Evolutionary conservation across 2,888 invertebrate species (phyloP).

Genomic region (Andrena marginata): DNA sequence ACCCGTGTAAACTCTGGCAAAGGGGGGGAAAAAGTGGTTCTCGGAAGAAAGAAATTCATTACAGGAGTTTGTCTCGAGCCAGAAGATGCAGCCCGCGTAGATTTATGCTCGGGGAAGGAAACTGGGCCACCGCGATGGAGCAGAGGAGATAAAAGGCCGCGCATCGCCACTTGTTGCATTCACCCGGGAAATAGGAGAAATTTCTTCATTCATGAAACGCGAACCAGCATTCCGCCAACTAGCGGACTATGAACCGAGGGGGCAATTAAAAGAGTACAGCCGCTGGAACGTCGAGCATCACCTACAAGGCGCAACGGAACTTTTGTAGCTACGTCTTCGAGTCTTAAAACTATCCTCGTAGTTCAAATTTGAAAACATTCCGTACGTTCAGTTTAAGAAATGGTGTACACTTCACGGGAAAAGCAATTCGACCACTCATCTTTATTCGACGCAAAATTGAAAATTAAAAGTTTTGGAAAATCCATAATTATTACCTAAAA

Average conservation of each 20-base stretch:
- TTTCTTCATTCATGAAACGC: conserved; percentile 60
- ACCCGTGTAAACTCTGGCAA: neutral
- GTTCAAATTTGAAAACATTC: too few species aligned
- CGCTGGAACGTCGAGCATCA: neutral
- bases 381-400: too few species aligned
- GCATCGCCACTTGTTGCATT: conserved; percentile 69
- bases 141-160: conserved; percentile 63
- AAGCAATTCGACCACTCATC: neutral
- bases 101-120: conserved; percentile 65
- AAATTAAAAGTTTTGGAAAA: too few species aligned
- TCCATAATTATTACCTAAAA: too few species aligned
- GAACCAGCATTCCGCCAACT: conserved; percentile 25
- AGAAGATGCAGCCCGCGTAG: conserved; percentile 47
- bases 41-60: conserved; percentile 45
- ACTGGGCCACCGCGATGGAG: conserved; percentile 67
- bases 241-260: conserved; percentile 18
- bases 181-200: conserved; percentile 57
- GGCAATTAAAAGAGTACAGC: conserved; percentile 31
- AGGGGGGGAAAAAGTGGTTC: neutral
- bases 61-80: conserved; percentile 56
- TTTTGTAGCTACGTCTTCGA: neutral
- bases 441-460: neutral
- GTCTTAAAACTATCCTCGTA: too few species aligned
- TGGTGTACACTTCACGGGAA: neutral
- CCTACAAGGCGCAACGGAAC: neutral